Evolutionary conservation across 2,797 vertebrate species (phyloP), one percentile per base, ranked within the genome.

Genomic region (Morus bassanus): DNA sequence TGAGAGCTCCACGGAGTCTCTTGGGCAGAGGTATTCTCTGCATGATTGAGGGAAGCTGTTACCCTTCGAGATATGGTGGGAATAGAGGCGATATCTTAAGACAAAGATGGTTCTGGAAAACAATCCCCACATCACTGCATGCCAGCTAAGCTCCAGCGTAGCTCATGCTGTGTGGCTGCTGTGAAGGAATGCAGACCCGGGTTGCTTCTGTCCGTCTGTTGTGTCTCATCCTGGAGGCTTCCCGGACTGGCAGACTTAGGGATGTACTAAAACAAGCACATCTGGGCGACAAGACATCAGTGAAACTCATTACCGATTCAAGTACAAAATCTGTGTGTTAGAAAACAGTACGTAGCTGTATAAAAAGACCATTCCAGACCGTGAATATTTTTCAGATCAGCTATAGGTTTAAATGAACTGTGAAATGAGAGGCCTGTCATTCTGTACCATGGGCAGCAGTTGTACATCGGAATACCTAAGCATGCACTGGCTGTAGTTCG

Each of bases 191-290:
- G 69, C 84, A 85, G 91, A 68, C 43, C 37, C 31, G 63, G 35
- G 53, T 56, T 86, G 56, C 78, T 79, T 70, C 73, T 93, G 79
- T 81, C 48, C 12, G 3, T 82, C 77, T 97, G 84, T 33, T 76
- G n/a, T 87, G 50, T 80, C 82, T 92, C 91, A 89, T 48, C 48
- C 54, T 28, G 51, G 45, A 85, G 70, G 41, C 48, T 93, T 94
- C 80, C 89, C 48, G 15, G 68, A 75, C 11, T 4, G 65, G 9
- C 68, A 69, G 57, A 39, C 69, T 84, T 53, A 79, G 37, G 85
- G 60, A 72, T 46, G 65, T 22, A 60, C 39, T 59, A 45, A 93
- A 88, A 64, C 50, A 51, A 93, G 72, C 65, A 86, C 76, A 89
- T 87, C 85, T 88, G 63, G 41, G 60, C 59, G 63, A 43, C 21